Conservation (phyloP, 2,113 vertebrate genomes). For the Capreolus pygargus region DNA sequence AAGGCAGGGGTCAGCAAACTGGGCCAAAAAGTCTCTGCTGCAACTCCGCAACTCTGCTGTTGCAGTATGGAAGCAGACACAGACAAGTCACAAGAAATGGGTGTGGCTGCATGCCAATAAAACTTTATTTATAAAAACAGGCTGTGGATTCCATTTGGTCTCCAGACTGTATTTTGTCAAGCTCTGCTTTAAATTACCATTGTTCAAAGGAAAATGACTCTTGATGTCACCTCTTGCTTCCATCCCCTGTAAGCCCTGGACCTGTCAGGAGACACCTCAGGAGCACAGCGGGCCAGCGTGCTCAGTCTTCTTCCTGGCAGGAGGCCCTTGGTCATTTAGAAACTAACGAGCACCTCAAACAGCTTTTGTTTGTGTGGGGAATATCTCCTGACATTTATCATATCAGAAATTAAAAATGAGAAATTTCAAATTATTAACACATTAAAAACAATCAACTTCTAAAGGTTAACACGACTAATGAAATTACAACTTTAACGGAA, state of each 20-base stretch:
- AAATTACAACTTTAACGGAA: background rate
- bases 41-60: background rate
- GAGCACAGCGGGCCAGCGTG: background rate
- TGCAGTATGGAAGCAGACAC: background rate
- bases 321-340: background rate
- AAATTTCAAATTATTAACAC: background rate
- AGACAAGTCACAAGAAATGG: background rate
- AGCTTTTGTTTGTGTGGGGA: background rate
- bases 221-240: background rate
- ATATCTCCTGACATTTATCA: background rate
- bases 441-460: background rate
- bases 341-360: background rate
- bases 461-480: background rate
- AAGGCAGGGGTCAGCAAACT: background rate
- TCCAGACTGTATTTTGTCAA: background rate
- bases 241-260: background rate
- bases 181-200: background rate
- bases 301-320: background rate
- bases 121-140: background rate
- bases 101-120: background rate
- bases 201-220: background rate
- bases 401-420: background rate
- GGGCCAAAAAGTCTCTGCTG: background rate
- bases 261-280: background rate
- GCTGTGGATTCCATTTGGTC: background rate